Evolutionary conservation across 2,888 invertebrate genomes (phyloP).

Genomic region (Anodontia alba): DNA sequence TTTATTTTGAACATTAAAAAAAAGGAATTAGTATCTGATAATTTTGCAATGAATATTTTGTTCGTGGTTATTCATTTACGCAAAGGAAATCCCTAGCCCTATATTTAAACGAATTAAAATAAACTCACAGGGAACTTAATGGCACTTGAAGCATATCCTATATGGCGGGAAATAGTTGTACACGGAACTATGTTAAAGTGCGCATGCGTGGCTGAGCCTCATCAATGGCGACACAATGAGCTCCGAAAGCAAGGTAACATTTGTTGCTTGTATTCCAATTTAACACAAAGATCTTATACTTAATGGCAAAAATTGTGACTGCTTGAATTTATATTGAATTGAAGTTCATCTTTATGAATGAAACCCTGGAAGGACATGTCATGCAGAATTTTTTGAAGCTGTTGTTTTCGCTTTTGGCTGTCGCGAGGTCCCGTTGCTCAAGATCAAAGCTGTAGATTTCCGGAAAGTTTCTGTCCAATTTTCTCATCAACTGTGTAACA

Average conservation of each 20-base stretch:
- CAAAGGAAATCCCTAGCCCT: too few relatives aligned
- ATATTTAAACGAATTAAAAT: too few relatives aligned
- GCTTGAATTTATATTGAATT: neutral
- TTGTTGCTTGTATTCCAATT: neutral
- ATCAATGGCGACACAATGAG: slow-evolving; percentile 17
- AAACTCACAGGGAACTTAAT: neutral
- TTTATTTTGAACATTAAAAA: too few relatives aligned
- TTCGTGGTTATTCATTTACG: too few relatives aligned
- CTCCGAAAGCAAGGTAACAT: slow-evolving; percentile 11
- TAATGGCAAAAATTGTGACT: neutral
- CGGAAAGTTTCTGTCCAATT: neutral
- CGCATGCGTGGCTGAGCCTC: neutral
- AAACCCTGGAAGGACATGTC: neutral
- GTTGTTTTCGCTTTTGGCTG: slow-evolving; percentile 11
- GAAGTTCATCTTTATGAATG: neutral
- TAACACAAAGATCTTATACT: neutral
- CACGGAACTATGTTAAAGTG: neutral
- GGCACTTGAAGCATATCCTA: neutral
- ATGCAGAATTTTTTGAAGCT: neutral
- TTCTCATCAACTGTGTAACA: neutral
- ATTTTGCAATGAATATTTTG: too few relatives aligned
- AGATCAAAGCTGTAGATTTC: slow-evolving; percentile 3
- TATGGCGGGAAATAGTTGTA: neutral
- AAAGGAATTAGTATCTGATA: too few relatives aligned
- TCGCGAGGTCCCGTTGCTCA: slow-evolving; percentile 12